Percentiles rank a stretch among this genome's conserved stretches.
Evolutionary conservation across 2,113 vertebrate genomes (phyloP).

Genomic region (Gavia stellata): DNA sequence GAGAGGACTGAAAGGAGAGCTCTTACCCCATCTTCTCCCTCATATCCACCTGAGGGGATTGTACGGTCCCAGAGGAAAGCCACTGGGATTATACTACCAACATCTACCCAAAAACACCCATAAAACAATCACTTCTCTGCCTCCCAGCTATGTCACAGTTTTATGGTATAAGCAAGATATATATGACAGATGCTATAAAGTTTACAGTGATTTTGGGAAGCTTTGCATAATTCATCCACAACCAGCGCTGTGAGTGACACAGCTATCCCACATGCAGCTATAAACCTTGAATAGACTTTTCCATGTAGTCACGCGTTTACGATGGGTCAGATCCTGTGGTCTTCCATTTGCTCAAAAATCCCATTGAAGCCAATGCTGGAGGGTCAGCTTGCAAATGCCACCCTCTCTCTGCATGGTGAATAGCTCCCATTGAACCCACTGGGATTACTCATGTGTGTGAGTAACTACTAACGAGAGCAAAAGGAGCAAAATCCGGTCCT

Average conservation of each 20-base stretch:
- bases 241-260: background rate
- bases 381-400: conserved; percentile 21
- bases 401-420: background rate
- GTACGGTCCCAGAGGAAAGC: background rate
- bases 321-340: background rate
- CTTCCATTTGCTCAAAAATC: conserved; percentile 17
- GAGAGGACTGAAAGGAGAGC: background rate
- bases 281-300: background rate
- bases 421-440: conserved; percentile 29
- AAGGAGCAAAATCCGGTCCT: conserved; percentile 2
- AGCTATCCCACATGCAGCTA: background rate
- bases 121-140: background rate
- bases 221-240: background rate
- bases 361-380: conserved; percentile 12
- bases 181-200: background rate
- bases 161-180: background rate
- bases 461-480: background rate
- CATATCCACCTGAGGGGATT: too few relatives aligned
- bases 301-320: background rate
- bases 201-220: background rate
- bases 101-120: background rate
- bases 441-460: conserved; percentile 27
- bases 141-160: background rate
- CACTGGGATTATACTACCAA: background rate
- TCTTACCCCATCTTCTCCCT: background rate